These are phyloP conservation scores for Drosophila tsacasi DNA, from an alignment of 1,140 invertebrate genomes.

Conservation along the genomic window DNA sequence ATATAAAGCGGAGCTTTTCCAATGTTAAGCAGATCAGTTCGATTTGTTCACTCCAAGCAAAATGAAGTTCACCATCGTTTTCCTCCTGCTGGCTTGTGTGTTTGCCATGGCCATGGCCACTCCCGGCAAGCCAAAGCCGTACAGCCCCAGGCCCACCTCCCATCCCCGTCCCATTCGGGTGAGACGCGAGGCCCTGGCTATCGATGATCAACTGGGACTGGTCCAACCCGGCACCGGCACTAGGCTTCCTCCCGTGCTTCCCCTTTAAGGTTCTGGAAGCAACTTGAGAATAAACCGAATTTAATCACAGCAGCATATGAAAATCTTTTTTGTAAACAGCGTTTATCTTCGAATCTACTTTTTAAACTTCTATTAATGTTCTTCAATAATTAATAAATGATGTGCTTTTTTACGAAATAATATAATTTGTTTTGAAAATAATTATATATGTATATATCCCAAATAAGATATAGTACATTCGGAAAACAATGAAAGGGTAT, in stretches of 20 bases:
- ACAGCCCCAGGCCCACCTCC: conserved; percentile 46
- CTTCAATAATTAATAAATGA: neutral
- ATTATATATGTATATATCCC: neutral
- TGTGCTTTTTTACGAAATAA: too few species aligned
- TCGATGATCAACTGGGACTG: conserved; percentile 35
- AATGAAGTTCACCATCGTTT: conserved; percentile 48
- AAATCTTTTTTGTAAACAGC: neutral
- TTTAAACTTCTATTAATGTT: neutral
- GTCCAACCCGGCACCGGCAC: neutral
- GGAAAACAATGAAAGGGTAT: neutral
- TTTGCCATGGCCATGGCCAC: conserved; percentile 38
- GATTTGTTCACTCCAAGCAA: conserved; percentile 6
- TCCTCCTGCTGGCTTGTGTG: conserved; percentile 37
- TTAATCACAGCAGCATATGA: neutral
- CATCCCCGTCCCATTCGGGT: conserved; percentile 56
- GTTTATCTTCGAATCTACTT: neutral
- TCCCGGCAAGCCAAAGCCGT: conserved; percentile 31
- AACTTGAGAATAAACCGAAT: too few species aligned
- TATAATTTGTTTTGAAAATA: too few species aligned
- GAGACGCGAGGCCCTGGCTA: conserved; percentile 30
- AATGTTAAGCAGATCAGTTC: conserved; percentile 20
- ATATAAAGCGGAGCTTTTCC: conserved; percentile 26
- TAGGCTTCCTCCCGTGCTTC: conserved; percentile 7
- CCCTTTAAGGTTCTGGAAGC: neutral
- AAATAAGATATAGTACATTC: neutral